Conservation (phyloP, 2,888 invertebrate genomes). For the Adineta ricciae region DNA sequence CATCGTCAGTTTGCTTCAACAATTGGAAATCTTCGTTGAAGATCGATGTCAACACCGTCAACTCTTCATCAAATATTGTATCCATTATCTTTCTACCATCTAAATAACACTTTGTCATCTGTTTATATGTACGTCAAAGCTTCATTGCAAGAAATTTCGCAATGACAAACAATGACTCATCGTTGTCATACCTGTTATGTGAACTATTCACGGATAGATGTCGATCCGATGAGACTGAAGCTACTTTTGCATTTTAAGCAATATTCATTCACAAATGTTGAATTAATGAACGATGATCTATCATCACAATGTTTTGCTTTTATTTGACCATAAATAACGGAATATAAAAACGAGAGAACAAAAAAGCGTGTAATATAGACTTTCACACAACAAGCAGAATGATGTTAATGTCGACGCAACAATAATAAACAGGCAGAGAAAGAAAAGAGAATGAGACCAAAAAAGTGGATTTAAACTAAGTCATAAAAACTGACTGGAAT, state of each 20-base stretch:
- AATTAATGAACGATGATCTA: neutral
- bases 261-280: too few species aligned
- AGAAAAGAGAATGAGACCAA: neutral
- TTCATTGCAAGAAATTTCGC: neutral
- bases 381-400: constrained; percentile 2
- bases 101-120: neutral
- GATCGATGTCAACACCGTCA: neutral
- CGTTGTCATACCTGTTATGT: neutral
- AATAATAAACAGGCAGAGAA: neutral
- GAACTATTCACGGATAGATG: too few species aligned
- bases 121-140: neutral
- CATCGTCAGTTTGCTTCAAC: neutral
- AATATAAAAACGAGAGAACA: neutral
- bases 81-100: neutral
- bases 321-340: neutral
- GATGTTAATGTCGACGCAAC: neutral
- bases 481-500: constrained; percentile 6
- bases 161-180: neutral
- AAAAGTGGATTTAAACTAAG: neutral
- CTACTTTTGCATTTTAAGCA: too few species aligned
- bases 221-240: too few species aligned
- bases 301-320: neutral
- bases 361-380: neutral
- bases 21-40: neutral
- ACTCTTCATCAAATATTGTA: neutral